phyloP scores from a whole-genome alignment of 2,797 vertebrate species.

The Platalea minor region DNA sequence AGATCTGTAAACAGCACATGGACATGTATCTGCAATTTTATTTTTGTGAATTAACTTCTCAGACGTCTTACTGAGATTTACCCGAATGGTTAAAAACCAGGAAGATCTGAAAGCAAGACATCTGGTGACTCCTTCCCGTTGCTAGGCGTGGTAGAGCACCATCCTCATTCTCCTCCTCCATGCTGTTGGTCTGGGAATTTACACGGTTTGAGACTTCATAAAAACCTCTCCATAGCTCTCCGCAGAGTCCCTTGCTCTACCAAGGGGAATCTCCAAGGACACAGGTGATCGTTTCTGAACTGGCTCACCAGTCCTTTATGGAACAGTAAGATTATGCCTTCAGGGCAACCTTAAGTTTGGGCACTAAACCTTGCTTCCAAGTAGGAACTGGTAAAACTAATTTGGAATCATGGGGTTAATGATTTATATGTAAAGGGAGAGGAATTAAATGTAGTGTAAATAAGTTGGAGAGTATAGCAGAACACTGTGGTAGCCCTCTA shows the following conservation, averaged over 20 bases:
- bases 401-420: background rate
- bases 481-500: background rate
- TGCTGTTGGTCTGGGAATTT: background rate
- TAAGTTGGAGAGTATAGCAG: background rate
- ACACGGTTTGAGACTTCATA: background rate
- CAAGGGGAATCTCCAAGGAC: background rate
- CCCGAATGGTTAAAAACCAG: background rate
- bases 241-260: background rate
- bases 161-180: background rate
- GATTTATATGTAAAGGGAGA: background rate
- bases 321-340: background rate
- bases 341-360: background rate
- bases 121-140: background rate
- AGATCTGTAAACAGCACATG: background rate
- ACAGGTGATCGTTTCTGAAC: background rate
- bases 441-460: background rate
- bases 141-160: background rate
- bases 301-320: background rate
- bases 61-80: background rate
- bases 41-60: background rate
- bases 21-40: fast-evolving
- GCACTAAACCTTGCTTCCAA: background rate
- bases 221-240: background rate
- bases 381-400: background rate
- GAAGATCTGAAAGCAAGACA: background rate